Evolutionary conservation across 1,140 invertebrate species (phyloP).

Genomic region (Neodiprion lecontei): DNA sequence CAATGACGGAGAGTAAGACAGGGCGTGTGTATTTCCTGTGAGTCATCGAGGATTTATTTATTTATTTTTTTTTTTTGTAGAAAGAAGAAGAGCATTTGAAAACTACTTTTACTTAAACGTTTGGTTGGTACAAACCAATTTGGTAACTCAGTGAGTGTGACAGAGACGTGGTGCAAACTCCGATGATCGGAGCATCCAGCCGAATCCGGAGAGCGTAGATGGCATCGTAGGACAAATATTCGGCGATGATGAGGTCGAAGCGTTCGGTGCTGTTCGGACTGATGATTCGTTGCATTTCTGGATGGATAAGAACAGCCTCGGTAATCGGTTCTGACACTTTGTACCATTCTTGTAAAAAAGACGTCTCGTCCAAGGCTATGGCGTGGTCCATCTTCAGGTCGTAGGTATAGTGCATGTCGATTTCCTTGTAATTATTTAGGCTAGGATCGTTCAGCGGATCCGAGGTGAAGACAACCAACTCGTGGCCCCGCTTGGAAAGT

Average conservation of each 20-base stretch:
- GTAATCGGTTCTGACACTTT: slow-evolving; percentile 36
- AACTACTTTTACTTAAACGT: slow-evolving; percentile 15
- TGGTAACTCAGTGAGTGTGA: slow-evolving; percentile 12
- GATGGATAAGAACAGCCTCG: slow-evolving; percentile 27
- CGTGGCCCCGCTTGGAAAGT: slow-evolving; percentile 48
- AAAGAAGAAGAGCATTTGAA: background rate
- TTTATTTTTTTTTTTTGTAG: no score
- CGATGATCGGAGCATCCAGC: slow-evolving; percentile 44
- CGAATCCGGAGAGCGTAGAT: slow-evolving; percentile 32
- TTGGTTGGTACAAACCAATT: no score
- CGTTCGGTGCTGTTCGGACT: slow-evolving; percentile 15
- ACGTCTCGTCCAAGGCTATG: slow-evolving; percentile 4
- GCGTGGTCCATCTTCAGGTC: slow-evolving; percentile 36
- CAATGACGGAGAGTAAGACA: slow-evolving; percentile 55
- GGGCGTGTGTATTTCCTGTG: slow-evolving; percentile 54
- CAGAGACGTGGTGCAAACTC: slow-evolving; percentile 31
- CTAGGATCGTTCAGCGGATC: slow-evolving; percentile 40
- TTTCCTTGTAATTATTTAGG: slow-evolving; percentile 48
- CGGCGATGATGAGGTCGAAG: slow-evolving; percentile 25
- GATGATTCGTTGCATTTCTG: slow-evolving; percentile 27
- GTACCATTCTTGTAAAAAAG: slow-evolving; percentile 23
- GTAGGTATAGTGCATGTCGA: slow-evolving; percentile 48
- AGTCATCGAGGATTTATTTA: background rate
- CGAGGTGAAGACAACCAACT: slow-evolving; percentile 49
- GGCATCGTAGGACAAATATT: slow-evolving; percentile 13